A percentile compares a stretch with the other conserved stretches of the same genome.
Evolutionary conservation across 1,140 invertebrate genomes (phyloP).

Genomic region (Temnothorax nylanderi): DNA sequence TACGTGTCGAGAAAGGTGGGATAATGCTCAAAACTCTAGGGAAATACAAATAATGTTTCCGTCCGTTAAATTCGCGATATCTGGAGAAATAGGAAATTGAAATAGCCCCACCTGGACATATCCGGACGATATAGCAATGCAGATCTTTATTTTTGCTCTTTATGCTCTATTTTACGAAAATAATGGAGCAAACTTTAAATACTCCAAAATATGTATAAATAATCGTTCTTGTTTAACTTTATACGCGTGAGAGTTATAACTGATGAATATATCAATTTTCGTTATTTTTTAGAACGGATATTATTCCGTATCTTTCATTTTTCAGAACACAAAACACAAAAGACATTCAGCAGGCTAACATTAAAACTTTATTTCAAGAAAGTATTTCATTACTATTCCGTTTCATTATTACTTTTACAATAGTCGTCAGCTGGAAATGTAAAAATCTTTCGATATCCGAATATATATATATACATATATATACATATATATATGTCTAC

Average conservation of each 20-base stretch:
- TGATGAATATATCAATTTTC: background rate
- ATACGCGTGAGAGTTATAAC: background rate
- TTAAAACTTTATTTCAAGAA: background rate
- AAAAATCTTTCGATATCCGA: background rate
- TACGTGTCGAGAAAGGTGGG: conserved; percentile 3
- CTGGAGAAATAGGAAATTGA: conserved; percentile 60
- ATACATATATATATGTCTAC: background rate
- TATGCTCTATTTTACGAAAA: background rate
- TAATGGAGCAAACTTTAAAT: conserved; percentile 14
- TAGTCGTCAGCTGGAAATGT: background rate
- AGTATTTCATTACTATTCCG: background rate
- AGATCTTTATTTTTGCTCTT: background rate
- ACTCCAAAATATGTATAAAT: background rate
- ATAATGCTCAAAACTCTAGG: conserved; percentile 32
- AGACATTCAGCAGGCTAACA: background rate
- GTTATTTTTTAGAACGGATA: background rate
- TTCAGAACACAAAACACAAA: background rate
- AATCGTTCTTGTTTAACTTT: background rate
- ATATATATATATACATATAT: background rate
- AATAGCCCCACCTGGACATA: conserved; percentile 39
- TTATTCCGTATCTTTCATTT: background rate
- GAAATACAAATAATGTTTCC: conserved; percentile 48
- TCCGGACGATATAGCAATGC: conserved; percentile 18
- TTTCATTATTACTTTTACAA: background rate
- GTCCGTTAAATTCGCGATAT: conserved; percentile 53